A percentile compares a stretch with the other conserved stretches of the same genome.
phyloP scores from a whole-genome alignment of 1,140 invertebrate species.

The Papilio machaon region DNA sequence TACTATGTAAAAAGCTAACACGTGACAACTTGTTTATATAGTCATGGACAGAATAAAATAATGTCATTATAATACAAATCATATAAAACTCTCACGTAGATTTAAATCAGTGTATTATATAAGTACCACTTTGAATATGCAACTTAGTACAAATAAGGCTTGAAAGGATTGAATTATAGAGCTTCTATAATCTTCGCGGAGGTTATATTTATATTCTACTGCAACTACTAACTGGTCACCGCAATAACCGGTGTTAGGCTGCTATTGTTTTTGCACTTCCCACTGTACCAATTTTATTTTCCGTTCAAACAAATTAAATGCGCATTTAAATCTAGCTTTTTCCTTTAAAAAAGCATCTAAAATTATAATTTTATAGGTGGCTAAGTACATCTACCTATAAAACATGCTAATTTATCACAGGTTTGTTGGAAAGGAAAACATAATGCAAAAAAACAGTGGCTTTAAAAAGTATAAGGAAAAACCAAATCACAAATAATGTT shows the following conservation, averaged over 20 bases:
- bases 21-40: neutral
- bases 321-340: neutral
- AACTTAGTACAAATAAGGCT: neutral
- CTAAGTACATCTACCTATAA: too few relatives aligned
- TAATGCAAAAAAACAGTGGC: neutral
- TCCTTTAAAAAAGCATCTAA: neutral
- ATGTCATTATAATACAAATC: slow-evolving; percentile 8
- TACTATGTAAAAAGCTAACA: neutral
- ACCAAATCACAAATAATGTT: neutral
- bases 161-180: slow-evolving; percentile 54
- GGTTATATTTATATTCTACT: neutral
- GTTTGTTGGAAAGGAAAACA: neutral
- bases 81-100: slow-evolving; percentile 16
- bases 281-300: neutral
- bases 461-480: slow-evolving; percentile 17
- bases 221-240: neutral
- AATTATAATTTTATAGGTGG: too few relatives aligned
- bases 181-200: slow-evolving; percentile 34
- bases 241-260: neutral
- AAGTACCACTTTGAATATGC: neutral
- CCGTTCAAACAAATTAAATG: neutral
- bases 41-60: neutral
- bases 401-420: neutral
- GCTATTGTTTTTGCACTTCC: neutral
- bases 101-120: neutral